A percentile compares a stretch with the other conserved stretches of the same genome.
Evolutionary conservation across 2,113 vertebrate genomes (phyloP).

Genomic region (human): GRCh38 chr18:43758001-43758500

Average conservation of each 20-base stretch:
- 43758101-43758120: background rate
- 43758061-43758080: background rate
- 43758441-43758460: conserved; percentile 43
- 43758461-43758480: conserved; percentile 66
- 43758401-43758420: conserved; percentile 48
- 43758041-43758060: background rate
- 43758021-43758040: background rate
- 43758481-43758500: conserved; percentile 52
- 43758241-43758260: background rate
- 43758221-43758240: background rate
- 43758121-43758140: background rate
- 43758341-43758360: conserved; percentile 17
- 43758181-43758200: background rate
- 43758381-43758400: background rate
- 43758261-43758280: background rate
- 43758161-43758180: background rate
- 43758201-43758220: background rate
- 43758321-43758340: background rate
- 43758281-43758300: background rate
- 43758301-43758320: background rate
- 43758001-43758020: background rate
- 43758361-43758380: conserved; percentile 25
- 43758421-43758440: conserved; percentile 64
- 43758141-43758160: background rate
- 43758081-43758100: background rate